Conservation (phyloP, 2,113 vertebrate species). For the Thryonomys swinderianus region DNA sequence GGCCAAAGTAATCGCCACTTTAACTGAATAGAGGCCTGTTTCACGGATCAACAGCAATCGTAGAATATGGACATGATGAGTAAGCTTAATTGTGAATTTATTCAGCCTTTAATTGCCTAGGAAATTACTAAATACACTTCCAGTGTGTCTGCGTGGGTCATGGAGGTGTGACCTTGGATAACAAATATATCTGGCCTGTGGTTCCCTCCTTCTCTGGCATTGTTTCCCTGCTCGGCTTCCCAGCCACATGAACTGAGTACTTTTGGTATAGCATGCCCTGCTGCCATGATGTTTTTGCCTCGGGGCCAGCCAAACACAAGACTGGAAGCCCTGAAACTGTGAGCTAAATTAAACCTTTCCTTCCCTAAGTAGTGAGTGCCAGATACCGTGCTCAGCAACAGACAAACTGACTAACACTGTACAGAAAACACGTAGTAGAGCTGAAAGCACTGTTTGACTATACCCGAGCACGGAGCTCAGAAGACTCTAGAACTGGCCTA, state of each 20-base stretch:
- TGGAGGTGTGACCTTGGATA: not conserved
- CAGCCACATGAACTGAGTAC: not conserved
- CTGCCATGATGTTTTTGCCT: not conserved
- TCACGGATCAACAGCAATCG: not conserved
- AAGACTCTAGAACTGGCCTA: not conserved
- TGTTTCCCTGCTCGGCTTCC: not conserved
- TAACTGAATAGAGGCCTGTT: not conserved
- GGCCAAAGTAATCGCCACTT: not conserved
- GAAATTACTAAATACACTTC: not conserved
- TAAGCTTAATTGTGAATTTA: not conserved
- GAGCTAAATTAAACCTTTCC: not conserved
- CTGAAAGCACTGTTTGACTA: not conserved
- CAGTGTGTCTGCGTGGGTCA: not conserved
- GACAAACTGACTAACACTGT: not conserved
- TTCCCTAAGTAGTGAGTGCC: not conserved
- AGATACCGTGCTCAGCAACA: not conserved
- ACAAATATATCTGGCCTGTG: not conserved
- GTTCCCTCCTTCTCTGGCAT: not conserved
- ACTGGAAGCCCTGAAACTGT: not conserved
- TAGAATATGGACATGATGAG: no score
- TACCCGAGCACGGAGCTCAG: not conserved
- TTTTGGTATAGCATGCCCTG: not conserved
- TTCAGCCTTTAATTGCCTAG: not conserved
- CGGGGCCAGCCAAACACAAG: not conserved
- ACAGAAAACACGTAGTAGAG: not conserved